Evolutionary conservation across 2,113 vertebrate genomes (phyloP), one percentile per base, ranked within the genome.

Genomic region (Colaptes auratus): DNA sequence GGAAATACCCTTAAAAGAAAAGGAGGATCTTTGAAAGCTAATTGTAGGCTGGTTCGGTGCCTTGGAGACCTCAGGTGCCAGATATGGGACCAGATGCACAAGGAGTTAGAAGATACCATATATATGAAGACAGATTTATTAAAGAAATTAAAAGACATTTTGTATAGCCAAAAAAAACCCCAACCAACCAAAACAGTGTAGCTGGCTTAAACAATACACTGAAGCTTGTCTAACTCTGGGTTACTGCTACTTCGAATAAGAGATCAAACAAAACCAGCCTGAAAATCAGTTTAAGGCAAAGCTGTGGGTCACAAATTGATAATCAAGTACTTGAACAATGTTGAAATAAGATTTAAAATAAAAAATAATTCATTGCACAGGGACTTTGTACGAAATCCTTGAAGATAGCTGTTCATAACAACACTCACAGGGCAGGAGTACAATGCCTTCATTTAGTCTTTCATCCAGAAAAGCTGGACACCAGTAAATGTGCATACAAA

Each of bases 101-200:
- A 80, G 58, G 11, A 88, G n/a, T 39, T 73, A 5, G 31, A 65
- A 55, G 58, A 71, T 59, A 30, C 28, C 11, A 18, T 31, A 9
- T 46, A 86, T 74, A 77, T 52, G 60, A 91, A 83, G 76, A 70
- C 23, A 67, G 89, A 36, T 95, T 95, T 94, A 88, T 94, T 93
- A 65, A 92, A 90, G 91, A 85, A 80, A 67, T 91, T 35, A 48
- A 67, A 92, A 78, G 69, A 71, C 64, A 60, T 84, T 67, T 39
- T 86, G 23, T 75, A n/a, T 64, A 78, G 73, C 61, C 2, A 89
- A 90, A 92, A 21, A 52, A 50, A 52, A 24, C 35, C 69, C 48
- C 39, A 39, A 39, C 39, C 39, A 39, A 39, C 39, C 39, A 12
- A 39, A 39, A 39, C 39, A 58, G 4, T 90, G 87, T 92, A 90